These are phyloP conservation scores for Temnothorax ravouxi DNA, from an alignment of 2,888 invertebrate genomes.

Conservation along the genomic window DNA sequence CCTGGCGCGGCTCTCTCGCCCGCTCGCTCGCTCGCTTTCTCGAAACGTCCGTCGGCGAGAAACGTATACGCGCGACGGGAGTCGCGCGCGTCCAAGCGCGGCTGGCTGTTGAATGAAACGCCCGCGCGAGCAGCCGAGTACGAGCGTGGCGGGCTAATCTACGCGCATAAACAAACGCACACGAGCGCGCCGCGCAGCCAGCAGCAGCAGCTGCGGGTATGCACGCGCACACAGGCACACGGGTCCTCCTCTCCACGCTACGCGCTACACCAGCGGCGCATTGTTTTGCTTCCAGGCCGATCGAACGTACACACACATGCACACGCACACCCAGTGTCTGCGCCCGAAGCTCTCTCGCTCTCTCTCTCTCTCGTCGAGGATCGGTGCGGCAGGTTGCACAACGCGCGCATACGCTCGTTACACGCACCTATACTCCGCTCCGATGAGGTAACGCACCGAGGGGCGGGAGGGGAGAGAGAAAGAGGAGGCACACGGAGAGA, in stretches of 20 bases:
- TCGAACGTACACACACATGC: slow-evolving; percentile 15
- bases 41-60: slow-evolving; percentile 35
- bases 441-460: slow-evolving; percentile 43
- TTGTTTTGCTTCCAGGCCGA: slow-evolving; percentile 50
- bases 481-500: slow-evolving; percentile 10
- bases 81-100: slow-evolving; percentile 37
- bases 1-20: slow-evolving; percentile 27
- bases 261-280: slow-evolving; percentile 26
- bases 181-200: slow-evolving; percentile 39
- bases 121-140: slow-evolving; percentile 44
- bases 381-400: slow-evolving; percentile 37
- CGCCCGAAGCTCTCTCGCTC: neutral
- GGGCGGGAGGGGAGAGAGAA: neutral
- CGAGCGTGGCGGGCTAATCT: slow-evolving; percentile 42
- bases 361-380: neutral
- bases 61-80: neutral
- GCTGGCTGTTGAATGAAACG: slow-evolving; percentile 68
- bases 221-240: neutral
- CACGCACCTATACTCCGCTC: slow-evolving; percentile 25
- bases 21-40: slow-evolving; percentile 38
- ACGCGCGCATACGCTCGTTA: slow-evolving; percentile 41
- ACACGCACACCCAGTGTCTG: slow-evolving; percentile 6
- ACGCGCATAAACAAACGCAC: slow-evolving; percentile 58
- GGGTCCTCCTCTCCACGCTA: neutral
- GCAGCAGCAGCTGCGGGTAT: neutral